phyloP scores from a whole-genome alignment of 2,888 invertebrate genomes.

The Atherix ibis region DNA sequence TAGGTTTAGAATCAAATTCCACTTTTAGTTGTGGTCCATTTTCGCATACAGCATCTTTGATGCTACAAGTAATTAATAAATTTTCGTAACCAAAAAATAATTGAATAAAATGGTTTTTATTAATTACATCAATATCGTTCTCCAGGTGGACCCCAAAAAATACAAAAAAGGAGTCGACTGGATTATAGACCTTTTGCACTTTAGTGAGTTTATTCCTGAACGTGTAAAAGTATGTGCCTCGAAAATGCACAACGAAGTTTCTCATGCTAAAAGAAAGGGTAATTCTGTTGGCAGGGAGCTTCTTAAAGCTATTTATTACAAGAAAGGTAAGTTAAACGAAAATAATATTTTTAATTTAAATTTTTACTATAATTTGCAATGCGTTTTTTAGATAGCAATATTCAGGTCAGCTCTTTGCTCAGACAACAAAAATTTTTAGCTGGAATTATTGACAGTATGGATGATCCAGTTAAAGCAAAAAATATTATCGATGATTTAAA shows the following conservation, averaged over 20 bases:
- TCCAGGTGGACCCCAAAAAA: constrained; percentile 50
- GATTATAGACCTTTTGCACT: constrained; percentile 57
- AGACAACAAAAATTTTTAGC: constrained; percentile 64
- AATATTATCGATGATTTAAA: constrained; percentile 39
- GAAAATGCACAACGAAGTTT: constrained; percentile 67
- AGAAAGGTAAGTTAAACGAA: constrained; percentile 32
- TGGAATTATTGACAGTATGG: constrained; percentile 43
- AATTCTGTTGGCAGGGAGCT: constrained; percentile 47
- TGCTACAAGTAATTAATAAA: constrained; percentile 35
- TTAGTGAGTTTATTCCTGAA: constrained; percentile 54
- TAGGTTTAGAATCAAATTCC: constrained; percentile 42
- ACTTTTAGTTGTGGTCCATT: constrained; percentile 59
- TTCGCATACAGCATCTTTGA: constrained; percentile 47
- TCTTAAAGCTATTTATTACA: constrained; percentile 42
- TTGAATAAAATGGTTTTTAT: constrained; percentile 6
- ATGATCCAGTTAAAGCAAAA: constrained; percentile 35
- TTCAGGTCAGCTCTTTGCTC: constrained; percentile 51
- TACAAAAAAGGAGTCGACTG: constrained; percentile 60
- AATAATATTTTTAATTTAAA: constrained; percentile 2
- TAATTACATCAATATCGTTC: constrained; percentile 27
- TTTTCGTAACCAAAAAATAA: no score
- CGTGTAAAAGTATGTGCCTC: constrained; percentile 61
- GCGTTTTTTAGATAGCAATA: constrained; percentile 46
- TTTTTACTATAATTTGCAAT: constrained; percentile 1
- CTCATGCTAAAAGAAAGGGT: constrained; percentile 59